Base-by-base conservation (phyloP, 2,888 invertebrate species). In the Osmoderma eremita region DNA sequence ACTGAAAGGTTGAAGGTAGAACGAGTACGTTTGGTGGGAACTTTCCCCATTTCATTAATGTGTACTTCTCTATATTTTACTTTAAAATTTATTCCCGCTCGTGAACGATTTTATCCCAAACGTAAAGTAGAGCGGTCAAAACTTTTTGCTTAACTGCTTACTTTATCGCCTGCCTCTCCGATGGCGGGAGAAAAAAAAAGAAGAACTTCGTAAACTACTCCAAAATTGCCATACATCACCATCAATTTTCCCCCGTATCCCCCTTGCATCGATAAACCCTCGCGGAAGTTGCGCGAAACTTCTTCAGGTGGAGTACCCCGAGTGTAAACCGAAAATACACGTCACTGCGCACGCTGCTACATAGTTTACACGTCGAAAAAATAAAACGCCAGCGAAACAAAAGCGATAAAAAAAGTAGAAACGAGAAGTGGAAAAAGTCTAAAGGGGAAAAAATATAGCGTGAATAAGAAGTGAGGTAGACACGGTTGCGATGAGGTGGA, bases 221-320 rank as follows among this genome's bases (percentile, higher is more conserved):
- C 36, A 61, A 48, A 61, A 61, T 61, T 61, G 58, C 58, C 45
- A 61, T 61, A 61, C 45, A 61, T 61, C 58, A 61, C 58, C 58
- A 58, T 58, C 58, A 58, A 20, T 36, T 30, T 24, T 17, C 45
- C 30, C 30, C 36, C 58, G n/a, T 36, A 24, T 45, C 58, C 56
- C 58, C 45, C 18, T 42, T 45, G 48, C 58, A 61, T 61, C 42
- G 58, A 61, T 61, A 61, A 61, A 61, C 45, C 45, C 41, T 41
- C 30, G 6, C 42, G 20, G 13, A 41, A 45, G 30, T 61, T 48
- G 41, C 36, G 30, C 30, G 15, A 45, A 61, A 61, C 58, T 61
- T 30, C 30, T 30, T 45, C 42, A 61, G 58, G 58, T 61, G 30
- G 17, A 45, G 30, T 30, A 39, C 38, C 30, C 45, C 17, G 45